Base-by-base conservation (phyloP, 37 sponge, comb jelly and placozoan species). In the Lycopodina hypogea region DNA sequence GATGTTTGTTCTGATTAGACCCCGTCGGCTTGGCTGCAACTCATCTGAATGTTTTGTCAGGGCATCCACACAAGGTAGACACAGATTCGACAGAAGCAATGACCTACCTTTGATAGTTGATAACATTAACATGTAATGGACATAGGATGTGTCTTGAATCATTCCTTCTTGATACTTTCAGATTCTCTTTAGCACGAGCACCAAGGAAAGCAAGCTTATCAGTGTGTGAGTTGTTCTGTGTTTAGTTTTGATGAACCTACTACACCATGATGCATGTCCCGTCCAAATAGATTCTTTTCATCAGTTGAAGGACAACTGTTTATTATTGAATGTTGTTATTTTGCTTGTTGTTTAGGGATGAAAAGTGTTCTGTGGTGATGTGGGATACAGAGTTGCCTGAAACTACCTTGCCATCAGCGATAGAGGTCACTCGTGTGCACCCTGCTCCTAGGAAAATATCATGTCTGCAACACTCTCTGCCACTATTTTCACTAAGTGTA, bases 401-500 rank as follows among this genome's bases (percentile, higher is more conserved):
- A 18, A 3, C 42, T 22, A 48, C 63, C 56, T 45, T 9, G 4
- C 65, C 51, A 7, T 75, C 84, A 21, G n/a, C n/a, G n/a, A n/a
- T n/a, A n/a, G 69, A 84, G 39, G 58, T 30, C 37, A 41, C 69
- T 48, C 23, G 61, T 53, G 75, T 36, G 56, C 68, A 23, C 75
- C 68, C 32, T 65, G 21, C 30, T 29, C 38, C 64, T 35, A 66
- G 24, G 38, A 18, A 19, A 28, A 15, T 7, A 41, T 53, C 60
- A 28, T 7, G 4, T 59, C 60, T 26, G 3, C 60, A 59, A 59
- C 4, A 4, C 28, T 59, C 69, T 26, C 78, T 84, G 1, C 78
- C 84, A 34, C 28, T 62, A 28, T 70, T 84, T 11, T 30, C 84
- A 1, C 78, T 61, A 32, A 78, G 71, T 77, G 84, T 84, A 71